Conservation (phyloP, 2,113 vertebrate genomes). For the Mesitornis unicolor region DNA sequence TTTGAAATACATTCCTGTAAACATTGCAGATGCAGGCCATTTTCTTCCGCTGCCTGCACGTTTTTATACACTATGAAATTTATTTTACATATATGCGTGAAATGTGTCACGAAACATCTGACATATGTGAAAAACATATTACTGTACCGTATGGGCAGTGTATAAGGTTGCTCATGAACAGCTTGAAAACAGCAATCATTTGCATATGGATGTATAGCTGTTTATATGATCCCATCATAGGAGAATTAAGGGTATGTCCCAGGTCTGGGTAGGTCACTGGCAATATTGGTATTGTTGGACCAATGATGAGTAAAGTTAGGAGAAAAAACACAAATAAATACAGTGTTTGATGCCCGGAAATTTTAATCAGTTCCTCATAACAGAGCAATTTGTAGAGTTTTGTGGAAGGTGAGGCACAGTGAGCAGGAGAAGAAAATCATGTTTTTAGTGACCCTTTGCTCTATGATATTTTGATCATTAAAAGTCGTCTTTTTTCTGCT, state of each 20-base stretch:
- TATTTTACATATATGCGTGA: conserved; percentile 10
- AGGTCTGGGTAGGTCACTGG: not conserved
- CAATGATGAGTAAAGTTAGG: not conserved
- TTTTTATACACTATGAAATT: not conserved
- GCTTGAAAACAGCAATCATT: conserved; percentile 47
- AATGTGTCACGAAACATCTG: conserved; percentile 42
- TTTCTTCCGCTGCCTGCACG: not conserved
- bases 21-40: not conserved
- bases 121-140: conserved; percentile 43
- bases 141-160: conserved; percentile 15
- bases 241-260: not conserved
- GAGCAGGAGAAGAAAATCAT: not conserved
- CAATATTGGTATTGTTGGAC: not conserved
- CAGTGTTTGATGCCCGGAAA: not conserved
- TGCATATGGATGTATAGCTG: not conserved
- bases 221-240: not conserved
- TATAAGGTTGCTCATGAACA: not conserved
- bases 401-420: not conserved
- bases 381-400: not conserved
- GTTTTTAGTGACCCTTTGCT: not conserved
- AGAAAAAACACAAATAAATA: not conserved
- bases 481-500: not conserved
- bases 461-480: not conserved
- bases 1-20: not conserved
- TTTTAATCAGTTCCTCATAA: not conserved